phyloP scores from a whole-genome alignment of 2,888 invertebrate species.

The Troides aeacus region DNA sequence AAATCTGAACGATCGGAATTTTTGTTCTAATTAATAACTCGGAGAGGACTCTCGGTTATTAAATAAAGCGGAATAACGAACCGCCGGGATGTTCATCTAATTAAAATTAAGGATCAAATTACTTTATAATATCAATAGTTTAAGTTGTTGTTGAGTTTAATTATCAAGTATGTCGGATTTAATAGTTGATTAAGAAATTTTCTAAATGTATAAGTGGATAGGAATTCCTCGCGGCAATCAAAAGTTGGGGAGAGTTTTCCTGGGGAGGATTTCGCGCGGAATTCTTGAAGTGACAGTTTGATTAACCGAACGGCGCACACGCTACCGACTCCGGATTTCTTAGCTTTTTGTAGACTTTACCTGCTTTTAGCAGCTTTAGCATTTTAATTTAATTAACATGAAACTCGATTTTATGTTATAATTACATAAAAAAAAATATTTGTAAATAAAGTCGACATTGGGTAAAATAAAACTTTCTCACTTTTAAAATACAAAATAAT shows the following conservation, averaged over 20 bases:
- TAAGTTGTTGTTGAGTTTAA: conserved; percentile 11
- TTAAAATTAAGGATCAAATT: conserved; percentile 44
- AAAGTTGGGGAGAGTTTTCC: conserved; percentile 76
- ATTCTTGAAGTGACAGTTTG: conserved; percentile 80
- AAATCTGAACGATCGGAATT: conserved; percentile 78
- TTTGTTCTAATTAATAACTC: conserved; percentile 78
- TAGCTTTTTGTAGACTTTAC: conserved; percentile 61
- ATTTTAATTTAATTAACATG: background rate
- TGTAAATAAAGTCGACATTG: too few species aligned
- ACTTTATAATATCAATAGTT: conserved; percentile 30
- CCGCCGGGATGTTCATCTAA: conserved; percentile 55
- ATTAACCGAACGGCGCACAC: conserved; percentile 78
- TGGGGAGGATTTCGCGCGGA: conserved; percentile 73
- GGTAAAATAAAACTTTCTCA: too few species aligned
- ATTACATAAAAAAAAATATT: too few species aligned
- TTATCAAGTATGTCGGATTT: conserved; percentile 32
- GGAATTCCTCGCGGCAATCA: conserved; percentile 72
- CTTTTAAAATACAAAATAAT: too few species aligned
- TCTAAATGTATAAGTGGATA: conserved; percentile 67
- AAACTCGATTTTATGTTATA: too few species aligned
- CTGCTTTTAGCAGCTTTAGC: conserved; percentile 40
- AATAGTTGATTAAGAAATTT: conserved; percentile 69
- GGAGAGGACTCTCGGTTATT: conserved; percentile 62
- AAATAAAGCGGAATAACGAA: conserved; percentile 66
- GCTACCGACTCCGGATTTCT: conserved; percentile 68